Percentiles rank a stretch among this genome's conserved stretches.
phyloP scores from a whole-genome alignment of 2,113 vertebrate genomes.

The Isichthys henryi region DNA sequence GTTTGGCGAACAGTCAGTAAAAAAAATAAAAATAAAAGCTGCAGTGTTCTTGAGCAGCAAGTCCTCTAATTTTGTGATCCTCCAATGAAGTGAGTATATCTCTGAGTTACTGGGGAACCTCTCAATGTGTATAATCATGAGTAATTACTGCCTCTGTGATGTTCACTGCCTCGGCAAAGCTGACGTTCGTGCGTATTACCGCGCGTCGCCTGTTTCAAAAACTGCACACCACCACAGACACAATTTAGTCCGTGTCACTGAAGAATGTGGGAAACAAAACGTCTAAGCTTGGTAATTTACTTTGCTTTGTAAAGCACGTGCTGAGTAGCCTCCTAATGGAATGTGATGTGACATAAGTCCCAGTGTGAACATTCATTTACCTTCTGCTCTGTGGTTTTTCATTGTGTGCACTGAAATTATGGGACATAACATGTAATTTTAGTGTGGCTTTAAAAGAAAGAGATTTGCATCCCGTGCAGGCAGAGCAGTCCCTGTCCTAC shows the following conservation, averaged over 20 bases:
- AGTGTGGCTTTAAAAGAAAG: slow-evolving; percentile 2
- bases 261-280: neutral
- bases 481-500: neutral
- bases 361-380: neutral
- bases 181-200: neutral
- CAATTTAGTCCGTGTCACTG: neutral
- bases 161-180: neutral
- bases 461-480: neutral
- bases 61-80: neutral
- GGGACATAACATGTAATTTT: neutral
- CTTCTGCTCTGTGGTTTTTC: neutral
- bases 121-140: neutral
- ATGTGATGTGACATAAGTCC: neutral
- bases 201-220: neutral
- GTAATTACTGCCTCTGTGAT: neutral
- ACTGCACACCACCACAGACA: neutral
- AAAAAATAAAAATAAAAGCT: neutral
- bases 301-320: neutral
- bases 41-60: neutral
- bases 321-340: neutral
- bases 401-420: neutral
- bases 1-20: neutral
- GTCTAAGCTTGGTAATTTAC: neutral
- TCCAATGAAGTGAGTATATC: neutral
- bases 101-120: neutral